These are phyloP conservation scores for Rhombomys opimus DNA, from an alignment of 2,113 vertebrate genomes.

Conservation along the genomic window DNA sequence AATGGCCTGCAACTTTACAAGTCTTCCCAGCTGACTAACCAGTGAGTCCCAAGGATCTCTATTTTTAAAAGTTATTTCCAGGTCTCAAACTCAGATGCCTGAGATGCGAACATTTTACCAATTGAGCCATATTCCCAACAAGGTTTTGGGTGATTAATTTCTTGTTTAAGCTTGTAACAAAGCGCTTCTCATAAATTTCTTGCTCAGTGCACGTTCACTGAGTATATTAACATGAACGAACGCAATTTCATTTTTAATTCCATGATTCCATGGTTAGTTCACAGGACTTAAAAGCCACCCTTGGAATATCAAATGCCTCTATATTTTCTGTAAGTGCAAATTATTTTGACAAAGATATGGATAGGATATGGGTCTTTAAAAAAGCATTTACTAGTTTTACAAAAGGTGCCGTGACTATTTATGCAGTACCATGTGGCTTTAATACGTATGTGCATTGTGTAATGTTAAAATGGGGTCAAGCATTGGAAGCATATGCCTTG, in stretches of 20 bases:
- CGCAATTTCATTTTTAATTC: constrained; percentile 8
- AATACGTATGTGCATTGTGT: not conserved
- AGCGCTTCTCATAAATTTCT: not conserved
- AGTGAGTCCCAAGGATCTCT: too few relatives aligned
- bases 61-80: not conserved
- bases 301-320: not conserved
- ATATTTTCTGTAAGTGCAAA: constrained; percentile 46
- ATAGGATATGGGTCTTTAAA: not conserved
- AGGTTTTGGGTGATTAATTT: not conserved
- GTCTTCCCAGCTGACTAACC: not conserved
- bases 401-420: not conserved
- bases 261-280: not conserved
- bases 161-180: not conserved
- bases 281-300: constrained; percentile 20
- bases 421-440: not conserved
- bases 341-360: constrained; percentile 63
- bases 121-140: not conserved
- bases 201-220: constrained; percentile 24
- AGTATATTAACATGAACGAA: not conserved
- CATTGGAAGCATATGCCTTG: not conserved
- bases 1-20: not conserved
- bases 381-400: not conserved
- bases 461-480: not conserved
- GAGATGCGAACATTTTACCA: not conserved
- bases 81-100: not conserved